A percentile compares a stretch with the other conserved stretches of the same genome.
Conservation (phyloP, 2,797 vertebrate genomes). For the Enteromius trimaculatus region DNA sequence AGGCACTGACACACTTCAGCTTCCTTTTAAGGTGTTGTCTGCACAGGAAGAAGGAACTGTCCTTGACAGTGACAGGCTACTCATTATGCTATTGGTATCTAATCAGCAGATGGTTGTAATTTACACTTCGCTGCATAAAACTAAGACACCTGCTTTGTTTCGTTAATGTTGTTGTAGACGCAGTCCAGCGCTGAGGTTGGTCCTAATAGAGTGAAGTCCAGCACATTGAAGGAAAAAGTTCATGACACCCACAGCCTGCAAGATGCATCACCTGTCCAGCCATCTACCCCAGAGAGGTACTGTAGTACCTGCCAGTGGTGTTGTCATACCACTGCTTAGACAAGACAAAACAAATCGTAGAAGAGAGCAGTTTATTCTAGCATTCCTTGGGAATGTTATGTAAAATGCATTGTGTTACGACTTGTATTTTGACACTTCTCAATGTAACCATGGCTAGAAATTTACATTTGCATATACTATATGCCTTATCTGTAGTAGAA, state of each 20-base stretch:
- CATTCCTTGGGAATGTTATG: not conserved
- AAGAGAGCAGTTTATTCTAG: not conserved
- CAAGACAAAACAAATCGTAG: not conserved
- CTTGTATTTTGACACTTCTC: not conserved
- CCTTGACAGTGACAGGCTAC: not conserved
- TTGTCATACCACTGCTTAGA: not conserved
- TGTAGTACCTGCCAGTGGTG: not conserved
- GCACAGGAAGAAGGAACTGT: slow-evolving; percentile 7
- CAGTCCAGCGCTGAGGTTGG: slow-evolving; percentile 51
- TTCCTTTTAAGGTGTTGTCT: slow-evolving; percentile 9
- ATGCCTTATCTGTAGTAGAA: slow-evolving; percentile 15
- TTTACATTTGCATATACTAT: not conserved
- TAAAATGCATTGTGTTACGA: not conserved
- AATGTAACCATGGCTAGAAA: not conserved
- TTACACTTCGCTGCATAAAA: not conserved
- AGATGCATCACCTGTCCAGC: slow-evolving; percentile 70
- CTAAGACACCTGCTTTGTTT: not conserved
- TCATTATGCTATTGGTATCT: not conserved
- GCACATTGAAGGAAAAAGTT: slow-evolving; percentile 74
- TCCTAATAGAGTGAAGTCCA: slow-evolving; percentile 70
- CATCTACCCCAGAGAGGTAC: slow-evolving; percentile 80
- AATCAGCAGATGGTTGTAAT: not conserved
- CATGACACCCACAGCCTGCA: slow-evolving; percentile 68
- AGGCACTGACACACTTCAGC: not conserved
- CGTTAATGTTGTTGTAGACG: slow-evolving; percentile 57